Percentiles rank a stretch among this genome's conserved stretches.
Evolutionary conservation across 1,140 invertebrate species (phyloP).

Genomic region (Lordiphosa collinella): DNA sequence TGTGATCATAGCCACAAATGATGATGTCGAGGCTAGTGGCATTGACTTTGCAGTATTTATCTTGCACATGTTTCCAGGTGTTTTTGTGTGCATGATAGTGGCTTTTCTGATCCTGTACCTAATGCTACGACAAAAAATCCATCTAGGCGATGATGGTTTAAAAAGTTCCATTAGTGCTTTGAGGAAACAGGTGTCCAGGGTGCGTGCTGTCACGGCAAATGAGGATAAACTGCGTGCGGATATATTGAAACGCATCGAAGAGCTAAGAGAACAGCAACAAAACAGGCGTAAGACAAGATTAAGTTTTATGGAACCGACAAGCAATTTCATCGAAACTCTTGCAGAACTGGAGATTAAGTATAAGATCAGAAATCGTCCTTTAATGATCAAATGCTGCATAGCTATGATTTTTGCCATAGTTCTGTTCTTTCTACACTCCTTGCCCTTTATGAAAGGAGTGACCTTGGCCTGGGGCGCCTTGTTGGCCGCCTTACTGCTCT

Average conservation of each 20-base stretch:
- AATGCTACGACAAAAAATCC: conserved; percentile 85
- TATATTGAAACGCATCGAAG: conserved; percentile 83
- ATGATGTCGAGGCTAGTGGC: conserved; percentile 83
- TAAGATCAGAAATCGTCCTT: conserved; percentile 81
- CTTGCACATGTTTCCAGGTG: conserved; percentile 87
- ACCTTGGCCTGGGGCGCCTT: conserved; percentile 87
- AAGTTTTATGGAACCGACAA: conserved; percentile 82
- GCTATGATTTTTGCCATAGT: conserved; percentile 83
- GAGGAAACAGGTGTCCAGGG: conserved; percentile 87
- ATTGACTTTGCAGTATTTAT: conserved; percentile 89
- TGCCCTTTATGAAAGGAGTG: conserved; percentile 82
- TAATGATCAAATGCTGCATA: conserved; percentile 84
- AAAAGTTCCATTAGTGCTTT: conserved; percentile 86
- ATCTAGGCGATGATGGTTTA: conserved; percentile 85
- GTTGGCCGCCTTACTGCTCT: conserved; percentile 84
- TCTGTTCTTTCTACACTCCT: conserved; percentile 84
- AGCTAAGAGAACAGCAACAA: conserved; percentile 4
- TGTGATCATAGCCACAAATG: conserved; percentile 90
- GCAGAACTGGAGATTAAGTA: conserved; percentile 35
- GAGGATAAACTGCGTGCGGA: conserved; percentile 87
- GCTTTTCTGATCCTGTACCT: conserved; percentile 85
- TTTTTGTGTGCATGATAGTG: conserved; percentile 83
- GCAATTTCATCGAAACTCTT: conserved; percentile 79
- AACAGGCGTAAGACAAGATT: background rate
- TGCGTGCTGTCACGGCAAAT: conserved; percentile 87